Base-by-base conservation (phyloP, 2,113 vertebrate genomes). In the Pteronura brasiliensis region DNA sequence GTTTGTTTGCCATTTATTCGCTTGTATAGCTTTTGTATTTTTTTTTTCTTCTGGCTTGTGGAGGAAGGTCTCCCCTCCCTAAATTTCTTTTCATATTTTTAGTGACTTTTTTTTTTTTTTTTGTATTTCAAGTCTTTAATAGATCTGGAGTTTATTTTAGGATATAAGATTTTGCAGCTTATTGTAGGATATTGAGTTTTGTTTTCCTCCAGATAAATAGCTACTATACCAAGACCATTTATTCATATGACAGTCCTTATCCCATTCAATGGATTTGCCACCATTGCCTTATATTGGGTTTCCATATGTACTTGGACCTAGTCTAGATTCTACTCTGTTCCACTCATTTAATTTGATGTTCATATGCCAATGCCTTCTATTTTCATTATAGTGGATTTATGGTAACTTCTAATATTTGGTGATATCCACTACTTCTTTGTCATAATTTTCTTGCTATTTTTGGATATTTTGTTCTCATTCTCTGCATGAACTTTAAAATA, bases 81-180 rank as follows among this genome's bases (percentile, higher is more conserved):
- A 52, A 63, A 85, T 57, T 47, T 87, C 34, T 76, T 87, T 83
- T 47, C 18, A 88, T 49, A 49, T 84, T 80, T 85, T 63, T 23
- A 91, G 74, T 95, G 31, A 55, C 63, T 95, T 96, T 85, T 55
- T 52, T 47, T 44, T 44, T 44, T 44, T 44, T 49, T 61, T 92
- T 94, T 76, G 10, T 83, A 80, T 93, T 80, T 96, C 85, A 97
- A 93, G 36, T 77, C 72, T 81, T 93, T 93, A 57, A 77, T 86
- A 69, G 18, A 81, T 27, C 63, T 95, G 63, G 9, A 59, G 90
- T 90, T 95, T 88, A 65, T 90, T 95, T 96, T 92, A 88, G 42
- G 13, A 49, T 80, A 67, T 61, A 31, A 71, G 15, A 18, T 61
- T 89, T 94, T 92, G 10, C 55, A 89, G 23, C 92, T 94, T 77